phyloP scores from a whole-genome alignment of 2,113 vertebrate genomes.

The Cathartes aura region DNA sequence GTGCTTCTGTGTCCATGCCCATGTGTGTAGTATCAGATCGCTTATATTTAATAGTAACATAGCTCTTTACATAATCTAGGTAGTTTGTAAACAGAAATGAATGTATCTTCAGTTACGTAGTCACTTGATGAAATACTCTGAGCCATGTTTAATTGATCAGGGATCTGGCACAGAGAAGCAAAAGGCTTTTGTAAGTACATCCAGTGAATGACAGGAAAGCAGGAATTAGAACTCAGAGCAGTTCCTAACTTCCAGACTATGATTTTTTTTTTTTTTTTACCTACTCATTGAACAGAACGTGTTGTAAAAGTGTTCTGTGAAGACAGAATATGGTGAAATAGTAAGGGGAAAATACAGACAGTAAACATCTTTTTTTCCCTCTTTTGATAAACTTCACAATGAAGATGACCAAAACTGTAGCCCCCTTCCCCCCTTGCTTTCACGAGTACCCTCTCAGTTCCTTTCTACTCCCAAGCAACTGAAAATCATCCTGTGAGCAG shows the following conservation, averaged over 20 bases:
- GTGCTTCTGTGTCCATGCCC: neutral
- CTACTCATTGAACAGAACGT: neutral
- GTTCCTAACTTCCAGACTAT: constrained; percentile 7
- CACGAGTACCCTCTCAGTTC: neutral
- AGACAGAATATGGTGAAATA: neutral
- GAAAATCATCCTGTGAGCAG: neutral
- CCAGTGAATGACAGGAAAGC: neutral
- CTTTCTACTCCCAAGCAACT: neutral
- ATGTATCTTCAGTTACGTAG: neutral
- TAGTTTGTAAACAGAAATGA: constrained; percentile 19
- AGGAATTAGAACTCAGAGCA: constrained; percentile 39
- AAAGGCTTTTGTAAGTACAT: neutral
- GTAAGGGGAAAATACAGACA: neutral
- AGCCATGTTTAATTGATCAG: constrained; percentile 20
- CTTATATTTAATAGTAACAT: neutral
- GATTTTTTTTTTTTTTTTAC: neutral
- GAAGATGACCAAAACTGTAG: neutral
- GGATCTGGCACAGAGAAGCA: neutral
- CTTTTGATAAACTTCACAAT: neutral
- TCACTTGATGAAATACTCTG: neutral
- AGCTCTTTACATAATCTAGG: neutral
- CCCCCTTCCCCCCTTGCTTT: neutral
- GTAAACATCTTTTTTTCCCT: neutral
- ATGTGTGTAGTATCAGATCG: fast-evolving
- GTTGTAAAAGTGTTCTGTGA: neutral